Evolutionary conservation across 2,113 vertebrate genomes (phyloP), one percentile per base, ranked within the genome.

Genomic region (Myotis brandtii): DNA sequence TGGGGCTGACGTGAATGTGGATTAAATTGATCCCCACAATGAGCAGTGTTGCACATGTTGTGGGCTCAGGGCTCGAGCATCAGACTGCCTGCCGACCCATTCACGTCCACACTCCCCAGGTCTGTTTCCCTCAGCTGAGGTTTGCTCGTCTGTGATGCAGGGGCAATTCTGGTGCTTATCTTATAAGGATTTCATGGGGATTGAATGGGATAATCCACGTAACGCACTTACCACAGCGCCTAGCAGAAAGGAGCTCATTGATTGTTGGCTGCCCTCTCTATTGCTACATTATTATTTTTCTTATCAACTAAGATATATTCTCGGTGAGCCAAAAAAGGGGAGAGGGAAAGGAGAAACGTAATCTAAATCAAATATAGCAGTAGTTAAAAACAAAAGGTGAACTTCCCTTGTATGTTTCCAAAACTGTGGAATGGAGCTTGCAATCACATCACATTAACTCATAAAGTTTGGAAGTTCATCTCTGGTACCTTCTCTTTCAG

Each of bases 11-110:
- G 0, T 9, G 56, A 30, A 17, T 7, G 11, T n/a, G 37, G 30
- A 54, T 11, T 43, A 13, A 48, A n/a, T 9, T 1, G 13, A 17
- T 25, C 75, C 37, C 2, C 0, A 0, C 18, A 32, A 11, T 8
- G 8, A 66, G 21, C 16, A 12, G 43, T 1, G 1, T 0, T 1
- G 17, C 54, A 20, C 9, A 2, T 4, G 0, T 18, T 50, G 18
- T 9, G 4, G 18, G 37, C 59, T 30, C 0, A 1, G 18, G 17
- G 4, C 66, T 14, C 50, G 30, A 34, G 25, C 4, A n/a, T 72
- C 67, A 75, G 25, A 43, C 17, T 17, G 32, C n/a, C 62, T 23
- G 32, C 1, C 0, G 20, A 54, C 14, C 3, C n/a, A 12, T 32
- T 66, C 18, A 77, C 75, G 70, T 1, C 27, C 81, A 43, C 40